Evolutionary conservation across 2,113 vertebrate species (phyloP).

Genomic region (Rissa tridactyla): DNA sequence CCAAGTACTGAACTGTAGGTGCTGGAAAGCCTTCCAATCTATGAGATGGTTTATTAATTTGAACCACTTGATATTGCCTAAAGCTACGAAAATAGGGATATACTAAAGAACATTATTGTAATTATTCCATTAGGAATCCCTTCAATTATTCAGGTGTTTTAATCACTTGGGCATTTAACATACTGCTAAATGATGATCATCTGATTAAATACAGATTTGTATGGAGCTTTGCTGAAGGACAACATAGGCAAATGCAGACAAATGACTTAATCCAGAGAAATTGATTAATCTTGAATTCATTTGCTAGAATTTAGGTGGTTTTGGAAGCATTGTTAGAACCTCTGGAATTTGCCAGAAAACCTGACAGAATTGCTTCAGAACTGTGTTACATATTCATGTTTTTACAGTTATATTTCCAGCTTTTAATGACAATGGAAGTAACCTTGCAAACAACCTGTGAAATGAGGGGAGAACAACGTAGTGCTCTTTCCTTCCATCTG

Average conservation of each 20-base stretch:
- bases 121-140: slow-evolving; percentile 36
- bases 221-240: background rate
- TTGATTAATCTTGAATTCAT: background rate
- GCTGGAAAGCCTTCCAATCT: background rate
- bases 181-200: background rate
- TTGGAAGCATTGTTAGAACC: background rate
- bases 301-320: background rate
- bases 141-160: slow-evolving; percentile 51
- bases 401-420: background rate
- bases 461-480: background rate
- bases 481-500: background rate
- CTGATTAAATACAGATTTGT: slow-evolving; percentile 2
- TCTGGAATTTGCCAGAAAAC: background rate
- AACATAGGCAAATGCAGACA: background rate
- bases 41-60: slow-evolving; percentile 27
- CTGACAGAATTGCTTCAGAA: background rate
- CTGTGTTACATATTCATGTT: background rate
- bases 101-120: background rate
- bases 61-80: slow-evolving; percentile 6
- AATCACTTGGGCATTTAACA: slow-evolving; percentile 40
- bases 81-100: slow-evolving; percentile 20
- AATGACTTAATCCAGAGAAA: background rate
- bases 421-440: background rate
- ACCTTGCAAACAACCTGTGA: background rate
- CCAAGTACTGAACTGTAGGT: background rate